Conservation (phyloP, 2,113 vertebrate species). For the Isichthys henryi region DNA sequence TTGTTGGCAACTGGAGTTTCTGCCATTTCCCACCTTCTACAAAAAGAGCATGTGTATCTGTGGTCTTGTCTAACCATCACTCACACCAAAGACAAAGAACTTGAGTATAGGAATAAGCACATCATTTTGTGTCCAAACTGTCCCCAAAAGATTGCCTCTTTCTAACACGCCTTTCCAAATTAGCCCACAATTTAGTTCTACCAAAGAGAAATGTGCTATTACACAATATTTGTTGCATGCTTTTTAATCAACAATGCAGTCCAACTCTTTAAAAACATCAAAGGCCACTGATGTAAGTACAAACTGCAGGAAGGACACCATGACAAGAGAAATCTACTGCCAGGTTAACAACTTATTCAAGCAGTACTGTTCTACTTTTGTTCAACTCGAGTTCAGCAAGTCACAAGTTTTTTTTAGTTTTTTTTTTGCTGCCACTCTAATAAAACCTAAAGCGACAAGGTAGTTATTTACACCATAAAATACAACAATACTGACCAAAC, state of each 20-base stretch:
- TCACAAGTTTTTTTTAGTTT: background rate
- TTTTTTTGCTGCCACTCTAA: conserved; percentile 31
- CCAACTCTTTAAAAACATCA: background rate
- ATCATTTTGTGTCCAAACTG: background rate
- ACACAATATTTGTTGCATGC: conserved; percentile 3
- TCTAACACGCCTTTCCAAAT: background rate
- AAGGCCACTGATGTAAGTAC: background rate
- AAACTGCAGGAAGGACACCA: background rate
- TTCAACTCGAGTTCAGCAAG: background rate
- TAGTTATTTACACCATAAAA: conserved; percentile 49
- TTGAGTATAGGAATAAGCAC: background rate
- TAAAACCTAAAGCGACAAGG: background rate
- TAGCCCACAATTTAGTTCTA: background rate
- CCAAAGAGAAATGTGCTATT: conserved; percentile 10
- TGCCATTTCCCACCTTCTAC: background rate
- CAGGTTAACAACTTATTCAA: background rate
- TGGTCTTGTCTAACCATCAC: background rate
- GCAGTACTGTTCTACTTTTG: background rate
- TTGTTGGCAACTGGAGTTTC: background rate
- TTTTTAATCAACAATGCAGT: background rate
- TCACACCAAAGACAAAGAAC: background rate
- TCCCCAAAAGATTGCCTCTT: background rate
- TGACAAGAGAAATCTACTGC: background rate
- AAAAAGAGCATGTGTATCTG: background rate
- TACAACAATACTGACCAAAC: conserved; percentile 25